phyloP scores from a whole-genome alignment of 2,888 invertebrate species.

The Drosophila pseudotakahashii region DNA sequence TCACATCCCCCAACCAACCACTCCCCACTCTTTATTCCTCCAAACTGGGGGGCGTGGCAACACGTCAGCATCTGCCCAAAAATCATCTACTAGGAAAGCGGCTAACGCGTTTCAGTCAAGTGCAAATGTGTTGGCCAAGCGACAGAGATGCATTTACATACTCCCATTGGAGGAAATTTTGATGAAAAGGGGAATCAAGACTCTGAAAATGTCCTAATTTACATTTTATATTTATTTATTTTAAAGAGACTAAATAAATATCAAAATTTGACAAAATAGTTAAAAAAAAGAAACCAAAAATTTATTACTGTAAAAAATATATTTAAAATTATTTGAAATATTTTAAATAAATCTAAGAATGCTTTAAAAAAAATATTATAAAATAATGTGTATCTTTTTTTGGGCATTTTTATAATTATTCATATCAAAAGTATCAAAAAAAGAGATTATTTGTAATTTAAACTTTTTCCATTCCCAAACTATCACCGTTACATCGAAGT shows the following conservation, averaged over 20 bases:
- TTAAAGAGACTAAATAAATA: too few species aligned
- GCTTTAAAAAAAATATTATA: too few species aligned
- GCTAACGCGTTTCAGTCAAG: slow-evolving; percentile 47
- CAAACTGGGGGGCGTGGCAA: slow-evolving; percentile 12
- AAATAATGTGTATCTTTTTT: too few species aligned
- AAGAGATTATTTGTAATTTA: not conserved
- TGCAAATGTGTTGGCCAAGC: slow-evolving; percentile 52
- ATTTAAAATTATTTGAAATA: too few species aligned
- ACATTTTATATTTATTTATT: too few species aligned
- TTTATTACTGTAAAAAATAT: too few species aligned
- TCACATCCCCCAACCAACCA: too few species aligned
- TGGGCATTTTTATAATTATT: too few species aligned
- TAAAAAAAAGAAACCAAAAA: too few species aligned
- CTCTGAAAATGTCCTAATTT: slow-evolving; percentile 2
- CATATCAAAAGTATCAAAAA: not conserved
- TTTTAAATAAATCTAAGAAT: too few species aligned
- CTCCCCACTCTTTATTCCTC: not conserved
- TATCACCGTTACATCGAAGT: not conserved
- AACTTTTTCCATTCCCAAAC: not conserved
- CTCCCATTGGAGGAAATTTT: slow-evolving; percentile 8
- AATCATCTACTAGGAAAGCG: slow-evolving; percentile 35
- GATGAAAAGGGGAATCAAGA: not conserved
- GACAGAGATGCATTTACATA: slow-evolving; percentile 51
- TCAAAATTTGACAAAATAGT: too few species aligned
- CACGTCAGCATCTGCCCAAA: slow-evolving; percentile 2